Evolutionary conservation across 2,113 vertebrate species (phyloP), one percentile per base, ranked within the genome.

Genomic region (Pleuronectes platessa): DNA sequence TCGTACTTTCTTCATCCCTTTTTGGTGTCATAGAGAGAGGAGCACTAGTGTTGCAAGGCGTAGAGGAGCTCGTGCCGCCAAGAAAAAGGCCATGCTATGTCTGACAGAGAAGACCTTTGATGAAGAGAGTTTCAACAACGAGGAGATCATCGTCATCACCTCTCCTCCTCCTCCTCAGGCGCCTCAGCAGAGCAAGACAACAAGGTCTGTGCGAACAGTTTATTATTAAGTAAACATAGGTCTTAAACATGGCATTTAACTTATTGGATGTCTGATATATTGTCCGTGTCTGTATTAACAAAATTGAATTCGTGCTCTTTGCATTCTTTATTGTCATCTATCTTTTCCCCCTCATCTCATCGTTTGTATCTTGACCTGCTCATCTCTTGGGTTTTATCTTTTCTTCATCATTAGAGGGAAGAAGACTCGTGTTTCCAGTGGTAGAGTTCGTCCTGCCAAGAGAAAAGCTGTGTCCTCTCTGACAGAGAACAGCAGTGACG

Each of bases 121-220:
- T 31, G 66, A 66, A 14, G 68, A 74, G 4, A 27, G 42, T 20
- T 20, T 23, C 10, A 87, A 76, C 31, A 76, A 84, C 26, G 92
- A 87, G 10, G 86, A 90, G 67, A 89, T 79, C 37, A 0, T 65
- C 45, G 2, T 17, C 40, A 3, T 42, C 3, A 40, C 61, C 2
- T 11, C 31, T 18, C 37, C 42, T 23, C 21, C 37, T 21, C 24
- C 24, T 26, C 27, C 49, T 82, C 61, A 53, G 8, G 35, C 61
- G 17, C 6, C 24, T 26, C 55, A 42, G 31, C 58, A 55, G 26
- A 73, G 13, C 58, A 74, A 51, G 26, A 12, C 14, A 3, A 20
- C 18, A 58, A 89, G 89, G 83, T 92, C 31, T 77, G 72, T 75
- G 14, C 11, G 11, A 49, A 31, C n/a, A 10, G 20, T n/a, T 40